Conservation (phyloP, 2,113 vertebrate genomes). For the Riparia riparia region DNA sequence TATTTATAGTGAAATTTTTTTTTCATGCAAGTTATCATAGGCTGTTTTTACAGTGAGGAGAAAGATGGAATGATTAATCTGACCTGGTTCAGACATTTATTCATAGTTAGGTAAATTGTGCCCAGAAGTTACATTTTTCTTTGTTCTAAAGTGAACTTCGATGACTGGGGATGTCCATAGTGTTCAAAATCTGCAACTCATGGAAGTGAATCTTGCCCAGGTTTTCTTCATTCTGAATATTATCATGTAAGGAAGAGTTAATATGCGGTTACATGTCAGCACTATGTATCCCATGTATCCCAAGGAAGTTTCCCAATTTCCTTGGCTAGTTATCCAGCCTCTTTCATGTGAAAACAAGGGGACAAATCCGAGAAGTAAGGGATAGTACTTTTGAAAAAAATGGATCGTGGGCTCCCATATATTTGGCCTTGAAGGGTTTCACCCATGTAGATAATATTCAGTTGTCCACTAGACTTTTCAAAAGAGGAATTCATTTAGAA, state of each 20-base stretch:
- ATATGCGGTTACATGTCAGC: neutral
- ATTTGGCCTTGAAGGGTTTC: neutral
- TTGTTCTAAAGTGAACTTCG: neutral
- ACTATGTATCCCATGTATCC: no score
- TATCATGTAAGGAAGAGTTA: neutral
- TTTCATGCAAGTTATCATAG: neutral
- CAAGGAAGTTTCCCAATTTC: neutral
- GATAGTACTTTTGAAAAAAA: neutral
- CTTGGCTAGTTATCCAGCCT: neutral
- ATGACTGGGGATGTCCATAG: neutral
- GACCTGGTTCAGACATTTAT: neutral
- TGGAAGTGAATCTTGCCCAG: neutral
- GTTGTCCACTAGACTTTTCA: neutral
- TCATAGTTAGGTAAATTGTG: neutral
- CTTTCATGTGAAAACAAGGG: neutral
- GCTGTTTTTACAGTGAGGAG: neutral
- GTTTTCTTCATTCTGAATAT: neutral
- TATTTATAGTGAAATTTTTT: neutral
- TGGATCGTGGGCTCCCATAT: neutral
- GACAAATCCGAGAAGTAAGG: neutral
- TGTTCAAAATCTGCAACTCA: neutral
- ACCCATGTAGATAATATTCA: neutral
- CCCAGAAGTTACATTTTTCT: neutral
- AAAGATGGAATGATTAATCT: neutral
- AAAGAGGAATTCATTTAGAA: neutral